Percentiles rank a stretch among this genome's conserved stretches.
phyloP scores from a whole-genome alignment of 2,888 invertebrate species.

The Cheilosia vulpina region DNA sequence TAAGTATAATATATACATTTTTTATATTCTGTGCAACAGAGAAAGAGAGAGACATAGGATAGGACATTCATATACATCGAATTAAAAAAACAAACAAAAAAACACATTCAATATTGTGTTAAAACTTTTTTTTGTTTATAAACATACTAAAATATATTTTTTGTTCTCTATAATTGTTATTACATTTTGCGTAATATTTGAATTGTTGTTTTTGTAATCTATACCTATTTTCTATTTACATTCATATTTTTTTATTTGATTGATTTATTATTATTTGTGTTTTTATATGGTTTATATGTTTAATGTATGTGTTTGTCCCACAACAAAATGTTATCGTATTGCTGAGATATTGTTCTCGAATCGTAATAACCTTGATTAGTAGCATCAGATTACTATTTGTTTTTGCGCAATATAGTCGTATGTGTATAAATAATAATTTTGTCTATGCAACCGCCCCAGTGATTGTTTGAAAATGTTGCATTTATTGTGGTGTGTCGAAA shows the following conservation, averaged over 20 bases:
- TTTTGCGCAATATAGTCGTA: slow-evolving; percentile 5
- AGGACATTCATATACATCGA: slow-evolving; percentile 51
- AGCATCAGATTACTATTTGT: slow-evolving; percentile 1
- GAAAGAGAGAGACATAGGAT: slow-evolving; percentile 10
- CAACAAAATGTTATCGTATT: slow-evolving; percentile 38
- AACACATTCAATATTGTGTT: slow-evolving; percentile 33
- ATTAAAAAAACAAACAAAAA: slow-evolving; percentile 36
- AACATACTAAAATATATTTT: background rate
- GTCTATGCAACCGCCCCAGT: slow-evolving; percentile 31
- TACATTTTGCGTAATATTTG: background rate
- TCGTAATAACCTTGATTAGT: background rate
- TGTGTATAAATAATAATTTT: background rate
- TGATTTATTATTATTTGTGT: slow-evolving; percentile 33
- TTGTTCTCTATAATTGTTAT: slow-evolving; percentile 2
- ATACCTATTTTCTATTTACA: slow-evolving; percentile 41
- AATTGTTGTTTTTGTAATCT: slow-evolving; percentile 73
- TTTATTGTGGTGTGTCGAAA: slow-evolving; percentile 11
- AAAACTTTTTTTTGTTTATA: background rate
- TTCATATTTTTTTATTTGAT: slow-evolving; percentile 37
- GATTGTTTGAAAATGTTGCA: slow-evolving; percentile 34
- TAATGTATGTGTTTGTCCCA: slow-evolving; percentile 70
- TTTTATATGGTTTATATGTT: slow-evolving; percentile 44
- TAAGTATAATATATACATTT: background rate
- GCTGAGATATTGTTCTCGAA: background rate
- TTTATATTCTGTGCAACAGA: background rate